These are phyloP conservation scores for Tachuris rubrigastra DNA, from an alignment of 2,113 vertebrate species.

Conservation along the genomic window DNA sequence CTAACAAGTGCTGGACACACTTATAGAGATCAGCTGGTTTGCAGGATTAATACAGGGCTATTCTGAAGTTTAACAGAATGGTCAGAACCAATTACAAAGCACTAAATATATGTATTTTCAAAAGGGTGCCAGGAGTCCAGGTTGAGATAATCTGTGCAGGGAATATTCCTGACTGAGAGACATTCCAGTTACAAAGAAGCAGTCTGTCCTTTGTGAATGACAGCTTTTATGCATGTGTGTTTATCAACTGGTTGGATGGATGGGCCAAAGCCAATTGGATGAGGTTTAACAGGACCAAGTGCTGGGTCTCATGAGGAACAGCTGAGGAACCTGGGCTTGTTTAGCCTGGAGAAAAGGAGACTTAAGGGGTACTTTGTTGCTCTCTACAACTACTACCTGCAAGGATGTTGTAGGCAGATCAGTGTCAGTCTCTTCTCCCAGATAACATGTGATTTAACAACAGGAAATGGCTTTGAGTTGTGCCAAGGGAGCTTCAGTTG, in stretches of 20 bases:
- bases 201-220: not conserved
- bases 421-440: accelerated
- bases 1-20: not conserved
- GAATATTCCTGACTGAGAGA: not conserved
- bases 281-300: not conserved
- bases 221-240: not conserved
- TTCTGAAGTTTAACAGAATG: not conserved
- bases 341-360: not conserved
- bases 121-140: not conserved
- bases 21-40: not conserved
- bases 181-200: not conserved
- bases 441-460: not conserved
- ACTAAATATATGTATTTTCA: not conserved
- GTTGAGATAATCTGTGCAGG: not conserved
- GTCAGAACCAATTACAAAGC: not conserved
- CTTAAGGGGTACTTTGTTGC: not conserved
- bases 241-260: not conserved
- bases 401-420: not conserved
- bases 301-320: not conserved
- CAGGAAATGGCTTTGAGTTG: not conserved
- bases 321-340: not conserved
- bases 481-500: not conserved
- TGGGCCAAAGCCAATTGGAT: not conserved
- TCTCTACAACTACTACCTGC: no score
- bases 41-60: not conserved